These are phyloP conservation scores for Dasypogon diadema DNA, from an alignment of 2,888 invertebrate species.

Conservation along the genomic window DNA sequence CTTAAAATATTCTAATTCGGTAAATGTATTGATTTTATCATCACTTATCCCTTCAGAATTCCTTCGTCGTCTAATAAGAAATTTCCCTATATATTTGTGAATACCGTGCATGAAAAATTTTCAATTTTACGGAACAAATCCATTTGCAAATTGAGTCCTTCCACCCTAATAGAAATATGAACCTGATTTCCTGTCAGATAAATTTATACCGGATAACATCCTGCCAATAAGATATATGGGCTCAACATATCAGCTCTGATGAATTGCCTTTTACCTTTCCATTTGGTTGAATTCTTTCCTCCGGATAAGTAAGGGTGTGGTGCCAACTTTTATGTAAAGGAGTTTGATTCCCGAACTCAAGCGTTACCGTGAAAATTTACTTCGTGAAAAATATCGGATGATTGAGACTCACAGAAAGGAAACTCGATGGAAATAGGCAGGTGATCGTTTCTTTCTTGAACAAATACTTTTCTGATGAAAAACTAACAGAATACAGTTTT, in stretches of 20 bases:
- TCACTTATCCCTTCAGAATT: not conserved
- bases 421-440: not conserved
- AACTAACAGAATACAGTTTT: no score
- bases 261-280: constrained; percentile 47
- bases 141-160: constrained; percentile 50
- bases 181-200: constrained; percentile 48
- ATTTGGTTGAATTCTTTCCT: constrained; percentile 25
- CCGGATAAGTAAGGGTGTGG: not conserved
- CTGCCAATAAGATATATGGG: constrained; percentile 46
- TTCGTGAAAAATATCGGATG: constrained; percentile 23
- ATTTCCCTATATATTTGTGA: not conserved
- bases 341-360: constrained; percentile 27
- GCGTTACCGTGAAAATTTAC: constrained; percentile 8
- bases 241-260: constrained; percentile 38
- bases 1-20: not conserved
- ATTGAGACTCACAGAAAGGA: constrained; percentile 17
- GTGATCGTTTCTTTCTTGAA: not conserved
- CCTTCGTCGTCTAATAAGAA: not conserved
- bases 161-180: constrained; percentile 43
- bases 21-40: not conserved
- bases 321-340: constrained; percentile 10
- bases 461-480: no score
- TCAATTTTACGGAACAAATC: constrained; percentile 44
- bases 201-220: constrained; percentile 41
- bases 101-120: not conserved